Evolutionary conservation across 2,888 invertebrate genomes (phyloP), one percentile per base, ranked within the genome.

Genomic region (Neoaliturus tenellus): DNA sequence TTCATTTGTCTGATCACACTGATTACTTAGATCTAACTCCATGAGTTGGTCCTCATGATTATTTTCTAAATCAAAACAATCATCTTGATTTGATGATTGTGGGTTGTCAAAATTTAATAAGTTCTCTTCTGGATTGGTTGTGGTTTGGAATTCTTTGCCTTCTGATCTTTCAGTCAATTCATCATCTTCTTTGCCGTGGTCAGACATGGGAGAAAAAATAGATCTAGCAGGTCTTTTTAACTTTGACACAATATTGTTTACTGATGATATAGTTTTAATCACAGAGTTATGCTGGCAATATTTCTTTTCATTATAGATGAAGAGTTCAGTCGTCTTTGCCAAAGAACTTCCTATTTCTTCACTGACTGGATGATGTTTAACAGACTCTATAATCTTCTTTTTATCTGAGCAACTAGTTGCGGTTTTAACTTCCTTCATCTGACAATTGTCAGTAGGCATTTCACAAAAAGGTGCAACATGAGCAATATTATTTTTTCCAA

Each of bases 131-230:
- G 20, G 55, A 23, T 25, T 23, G 23, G 4, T 23, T 8, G 23
- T 12, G 4, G 25, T 23, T 55, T 55, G 55, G 55, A 17, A 3
- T 17, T 48, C 48, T 23, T 51, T 51, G 23, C 23, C 51, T 23
- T 23, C 2, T 23, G 28, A 12, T 10, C 12, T 31, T 31, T 62
- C 62, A 62, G 31, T 62, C 12, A 12, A 31, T 62, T 62, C 35
- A 67, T 67, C 67, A 39, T 75, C 75, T 10, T 75, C 75, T 8
- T 44, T 28, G 25, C 48, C 48, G n/a, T 78, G 28, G 12, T 78
- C 78, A 51, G 78, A 55, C 78, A 78, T 78, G 17, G 78, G 78
- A 78, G 78, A 78, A 35, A 78, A 78, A 33, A 78, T 78, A n/a
- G 78, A 78, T 10, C 78, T 31, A 33, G 33, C 35, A 55, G 78